Conservation (phyloP, 2,888 invertebrate genomes). For the Philopedon plagiatum region DNA sequence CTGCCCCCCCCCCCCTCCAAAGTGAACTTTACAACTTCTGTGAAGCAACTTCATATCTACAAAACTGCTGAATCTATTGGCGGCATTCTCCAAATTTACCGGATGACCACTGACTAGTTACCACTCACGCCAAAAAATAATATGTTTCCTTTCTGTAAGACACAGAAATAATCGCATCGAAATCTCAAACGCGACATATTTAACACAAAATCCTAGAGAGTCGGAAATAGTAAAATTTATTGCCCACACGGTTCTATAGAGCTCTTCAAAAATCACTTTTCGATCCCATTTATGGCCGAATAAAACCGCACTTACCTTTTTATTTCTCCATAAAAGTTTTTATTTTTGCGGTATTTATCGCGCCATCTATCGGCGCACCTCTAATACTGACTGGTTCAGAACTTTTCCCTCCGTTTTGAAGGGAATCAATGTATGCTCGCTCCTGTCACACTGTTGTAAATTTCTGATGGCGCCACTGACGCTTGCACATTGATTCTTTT, state of each 20-base stretch:
- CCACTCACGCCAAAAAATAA: no score
- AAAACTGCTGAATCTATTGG: no score
- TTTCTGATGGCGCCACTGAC: no score
- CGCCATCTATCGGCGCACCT: neutral
- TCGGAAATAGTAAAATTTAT: conserved; percentile 40
- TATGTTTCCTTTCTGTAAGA: neutral
- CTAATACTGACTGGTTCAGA: no score
- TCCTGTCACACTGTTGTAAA: neutral
- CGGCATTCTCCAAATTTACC: no score
- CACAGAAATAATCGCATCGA: neutral
- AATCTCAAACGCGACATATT: conserved; percentile 13
- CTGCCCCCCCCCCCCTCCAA: no score
- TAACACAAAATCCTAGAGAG: conserved; percentile 39
- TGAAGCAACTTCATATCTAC: no score
- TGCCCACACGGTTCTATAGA: conserved; percentile 27
- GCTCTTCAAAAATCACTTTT: conserved; percentile 47
- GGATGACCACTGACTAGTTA: no score
- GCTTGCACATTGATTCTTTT: neutral
- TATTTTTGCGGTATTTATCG: neutral
- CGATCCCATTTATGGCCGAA: conserved; percentile 40
- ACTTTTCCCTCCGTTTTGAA: no score
- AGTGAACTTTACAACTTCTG: no score
- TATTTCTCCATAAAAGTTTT: conserved; percentile 29
- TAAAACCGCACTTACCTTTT: conserved; percentile 37
- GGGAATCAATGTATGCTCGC: no score